These are phyloP conservation scores for Andrena praecox DNA, from an alignment of 2,888 invertebrate species.

Conservation along the genomic window DNA sequence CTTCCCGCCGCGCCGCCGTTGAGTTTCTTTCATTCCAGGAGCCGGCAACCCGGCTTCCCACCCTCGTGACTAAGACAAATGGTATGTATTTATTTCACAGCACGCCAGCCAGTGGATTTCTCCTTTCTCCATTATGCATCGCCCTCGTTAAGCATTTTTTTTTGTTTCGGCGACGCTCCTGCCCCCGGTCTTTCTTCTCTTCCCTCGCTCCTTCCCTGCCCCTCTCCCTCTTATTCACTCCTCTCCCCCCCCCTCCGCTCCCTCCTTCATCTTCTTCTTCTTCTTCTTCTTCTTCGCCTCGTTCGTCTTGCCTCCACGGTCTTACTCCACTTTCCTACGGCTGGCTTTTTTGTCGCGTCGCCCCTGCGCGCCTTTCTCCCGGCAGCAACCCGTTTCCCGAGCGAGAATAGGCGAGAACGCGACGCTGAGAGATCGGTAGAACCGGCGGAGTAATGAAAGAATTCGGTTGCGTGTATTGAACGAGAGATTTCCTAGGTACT, in stretches of 20 bases:
- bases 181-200: conserved; percentile 13
- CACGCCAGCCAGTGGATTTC: conserved; percentile 74
- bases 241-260: background rate
- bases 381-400: background rate
- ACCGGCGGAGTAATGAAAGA: conserved; percentile 57
- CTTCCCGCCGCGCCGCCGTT: conserved; percentile 9
- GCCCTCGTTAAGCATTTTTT: conserved; percentile 72
- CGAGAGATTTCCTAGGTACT: conserved; percentile 14
- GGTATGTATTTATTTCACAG: conserved; percentile 78
- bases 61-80: conserved; percentile 78
- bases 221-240: conserved; percentile 15
- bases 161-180: conserved; percentile 40
- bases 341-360: conserved; percentile 26
- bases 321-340: conserved; percentile 22
- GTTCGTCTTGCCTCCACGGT: conserved; percentile 3
- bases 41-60: conserved; percentile 42
- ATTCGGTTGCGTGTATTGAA: conserved; percentile 63
- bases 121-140: conserved; percentile 75
- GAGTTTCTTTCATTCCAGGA: conserved; percentile 49
- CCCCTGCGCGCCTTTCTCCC: background rate
- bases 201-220: conserved; percentile 7
- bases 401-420: conserved; percentile 28
- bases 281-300: too few species aligned
- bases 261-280: background rate
- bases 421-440: conserved; percentile 21